Evolutionary conservation across 2,113 vertebrate genomes (phyloP).

Genomic region (Chaetorhynchus papuensis): DNA sequence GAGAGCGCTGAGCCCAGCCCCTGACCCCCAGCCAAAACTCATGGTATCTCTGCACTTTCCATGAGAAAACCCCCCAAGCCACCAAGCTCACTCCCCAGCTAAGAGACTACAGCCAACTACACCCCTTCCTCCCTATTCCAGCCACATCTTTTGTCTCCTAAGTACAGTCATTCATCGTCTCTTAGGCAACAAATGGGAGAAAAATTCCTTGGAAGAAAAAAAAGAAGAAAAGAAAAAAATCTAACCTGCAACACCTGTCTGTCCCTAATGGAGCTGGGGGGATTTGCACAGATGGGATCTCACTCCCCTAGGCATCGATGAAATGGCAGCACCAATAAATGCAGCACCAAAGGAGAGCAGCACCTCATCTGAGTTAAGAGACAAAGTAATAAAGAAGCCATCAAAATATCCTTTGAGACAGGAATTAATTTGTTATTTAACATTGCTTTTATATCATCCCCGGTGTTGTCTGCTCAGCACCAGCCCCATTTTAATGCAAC

Average conservation of each 20-base stretch:
- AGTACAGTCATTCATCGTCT: background rate
- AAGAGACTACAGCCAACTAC: background rate
- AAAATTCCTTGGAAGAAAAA: background rate
- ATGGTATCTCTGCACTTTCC: background rate
- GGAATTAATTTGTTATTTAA: background rate
- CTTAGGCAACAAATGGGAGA: background rate
- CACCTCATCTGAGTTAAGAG: background rate
- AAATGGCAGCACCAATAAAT: background rate
- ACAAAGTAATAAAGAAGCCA: background rate
- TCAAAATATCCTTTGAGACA: background rate
- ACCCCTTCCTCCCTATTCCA: background rate
- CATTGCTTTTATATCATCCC: background rate
- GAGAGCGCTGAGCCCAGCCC: background rate
- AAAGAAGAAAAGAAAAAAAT: background rate
- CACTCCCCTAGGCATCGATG: background rate
- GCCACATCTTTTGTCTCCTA: background rate
- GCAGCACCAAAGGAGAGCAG: background rate
- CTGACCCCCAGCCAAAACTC: background rate
- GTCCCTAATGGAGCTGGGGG: background rate
- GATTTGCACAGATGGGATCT: background rate
- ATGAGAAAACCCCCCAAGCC: background rate
- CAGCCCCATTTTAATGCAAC: background rate
- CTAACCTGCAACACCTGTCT: background rate
- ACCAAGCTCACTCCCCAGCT: background rate
- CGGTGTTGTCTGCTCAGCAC: background rate